phyloP scores from a whole-genome alignment of 2,888 invertebrate genomes.

The Drosophila imparisetae region DNA sequence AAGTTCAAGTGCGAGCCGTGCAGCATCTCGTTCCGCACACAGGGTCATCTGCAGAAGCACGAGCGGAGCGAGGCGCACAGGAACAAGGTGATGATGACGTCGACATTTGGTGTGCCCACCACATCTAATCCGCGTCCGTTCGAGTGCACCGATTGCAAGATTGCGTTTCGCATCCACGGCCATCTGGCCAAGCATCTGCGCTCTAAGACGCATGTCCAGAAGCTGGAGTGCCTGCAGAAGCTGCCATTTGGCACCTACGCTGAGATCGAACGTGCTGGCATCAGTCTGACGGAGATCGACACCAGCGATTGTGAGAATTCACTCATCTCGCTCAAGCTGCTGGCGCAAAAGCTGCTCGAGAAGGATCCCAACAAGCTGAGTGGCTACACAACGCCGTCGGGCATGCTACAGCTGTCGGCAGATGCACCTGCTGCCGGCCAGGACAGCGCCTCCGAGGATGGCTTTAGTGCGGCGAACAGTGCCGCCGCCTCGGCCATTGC shows the following conservation, averaged over 20 bases:
- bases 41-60: constrained; percentile 97
- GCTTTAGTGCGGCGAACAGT: constrained; percentile 81
- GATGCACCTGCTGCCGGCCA: constrained; percentile 72
- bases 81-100: constrained; percentile 95
- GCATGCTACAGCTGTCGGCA: constrained; percentile 68
- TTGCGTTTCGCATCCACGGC: constrained; percentile 98
- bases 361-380: constrained; percentile 92
- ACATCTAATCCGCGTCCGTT: constrained; percentile 97
- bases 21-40: constrained; percentile 94
- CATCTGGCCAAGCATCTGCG: constrained; percentile 98
- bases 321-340: constrained; percentile 92
- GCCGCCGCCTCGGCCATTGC: constrained; percentile 81
- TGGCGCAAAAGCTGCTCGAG: constrained; percentile 92
- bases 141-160: constrained; percentile 97
- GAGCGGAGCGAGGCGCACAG: constrained; percentile 96
- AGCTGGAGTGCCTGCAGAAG: constrained; percentile 95
- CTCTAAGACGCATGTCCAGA: constrained; percentile 98
- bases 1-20: constrained; percentile 96
- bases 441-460: constrained; percentile 83
- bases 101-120: constrained; percentile 92
- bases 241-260: constrained; percentile 97
- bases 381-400: constrained; percentile 82
- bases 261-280: constrained; percentile 95
- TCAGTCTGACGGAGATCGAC: constrained; percentile 96
- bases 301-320: constrained; percentile 98